phyloP scores from a whole-genome alignment of 2,888 invertebrate genomes.

The Agrotis ipsilon region DNA sequence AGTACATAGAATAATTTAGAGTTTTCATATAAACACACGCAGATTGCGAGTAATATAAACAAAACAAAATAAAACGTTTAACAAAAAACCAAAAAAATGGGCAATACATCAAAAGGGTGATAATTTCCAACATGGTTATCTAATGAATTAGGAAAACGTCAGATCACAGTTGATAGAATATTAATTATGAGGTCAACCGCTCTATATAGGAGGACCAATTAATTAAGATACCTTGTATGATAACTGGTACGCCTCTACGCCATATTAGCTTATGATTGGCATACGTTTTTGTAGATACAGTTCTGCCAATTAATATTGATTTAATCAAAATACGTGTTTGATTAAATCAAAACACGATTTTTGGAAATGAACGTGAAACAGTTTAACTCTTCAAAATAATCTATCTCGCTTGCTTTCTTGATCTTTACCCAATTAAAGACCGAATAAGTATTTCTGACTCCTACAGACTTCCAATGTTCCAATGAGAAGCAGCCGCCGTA shows the following conservation, averaged over 20 bases:
- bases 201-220: constrained; percentile 39
- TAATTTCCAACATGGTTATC: background rate
- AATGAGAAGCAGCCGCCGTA: no score
- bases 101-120: constrained; percentile 7
- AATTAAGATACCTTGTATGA: constrained; percentile 44
- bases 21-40: no score
- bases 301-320: constrained; percentile 28
- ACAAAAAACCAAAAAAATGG: no score
- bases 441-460: no score
- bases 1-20: no score
- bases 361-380: background rate
- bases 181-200: constrained; percentile 37
- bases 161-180: background rate
- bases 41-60: no score
- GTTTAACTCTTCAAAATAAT: no score
- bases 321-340: constrained; percentile 6
- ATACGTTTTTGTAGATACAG: constrained; percentile 8
- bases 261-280: constrained; percentile 44
- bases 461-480: no score
- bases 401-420: no score
- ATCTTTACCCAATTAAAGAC: no score
- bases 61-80: no score
- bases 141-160: constrained; percentile 16
- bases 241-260: constrained; percentile 32
- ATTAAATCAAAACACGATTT: constrained; percentile 5